Evolutionary conservation across 2,888 invertebrate genomes (phyloP).

Genomic region (Machimus atricapillus): DNA sequence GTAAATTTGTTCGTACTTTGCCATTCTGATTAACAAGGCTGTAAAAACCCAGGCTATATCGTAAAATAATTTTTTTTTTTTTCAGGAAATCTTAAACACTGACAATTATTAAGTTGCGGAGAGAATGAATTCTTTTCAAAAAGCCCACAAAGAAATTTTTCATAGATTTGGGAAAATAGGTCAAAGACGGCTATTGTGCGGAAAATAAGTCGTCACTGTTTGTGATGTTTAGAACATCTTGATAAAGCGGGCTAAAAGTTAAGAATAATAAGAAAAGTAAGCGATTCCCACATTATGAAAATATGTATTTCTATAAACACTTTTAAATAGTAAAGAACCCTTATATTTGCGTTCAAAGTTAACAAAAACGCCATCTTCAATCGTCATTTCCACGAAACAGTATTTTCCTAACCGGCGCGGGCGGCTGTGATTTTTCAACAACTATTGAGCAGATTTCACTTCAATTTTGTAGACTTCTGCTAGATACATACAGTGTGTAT

Average conservation of each 20-base stretch:
- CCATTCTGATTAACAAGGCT: neutral
- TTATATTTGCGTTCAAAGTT: neutral
- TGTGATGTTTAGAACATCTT: neutral
- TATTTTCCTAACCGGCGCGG: no score
- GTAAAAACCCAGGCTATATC: neutral
- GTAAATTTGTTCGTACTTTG: neutral
- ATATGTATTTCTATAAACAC: neutral
- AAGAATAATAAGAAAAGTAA: neutral
- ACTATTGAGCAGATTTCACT: no score
- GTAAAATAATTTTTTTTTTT: neutral
- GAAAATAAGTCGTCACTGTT: neutral
- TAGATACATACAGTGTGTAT: no score
- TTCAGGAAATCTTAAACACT: neutral
- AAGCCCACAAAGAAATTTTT: neutral
- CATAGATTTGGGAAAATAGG: neutral
- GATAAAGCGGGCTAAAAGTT: neutral
- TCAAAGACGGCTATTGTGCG: neutral
- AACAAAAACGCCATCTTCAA: no score
- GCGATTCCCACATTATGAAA: neutral
- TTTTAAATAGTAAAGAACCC: neutral
- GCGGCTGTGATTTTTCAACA: no score
- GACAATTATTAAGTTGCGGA: neutral
- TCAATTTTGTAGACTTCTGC: no score
- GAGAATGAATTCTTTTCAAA: neutral
- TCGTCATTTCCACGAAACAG: no score